Evolutionary conservation across 2,888 invertebrate species (phyloP).

Genomic region (Rutpela maculata): DNA sequence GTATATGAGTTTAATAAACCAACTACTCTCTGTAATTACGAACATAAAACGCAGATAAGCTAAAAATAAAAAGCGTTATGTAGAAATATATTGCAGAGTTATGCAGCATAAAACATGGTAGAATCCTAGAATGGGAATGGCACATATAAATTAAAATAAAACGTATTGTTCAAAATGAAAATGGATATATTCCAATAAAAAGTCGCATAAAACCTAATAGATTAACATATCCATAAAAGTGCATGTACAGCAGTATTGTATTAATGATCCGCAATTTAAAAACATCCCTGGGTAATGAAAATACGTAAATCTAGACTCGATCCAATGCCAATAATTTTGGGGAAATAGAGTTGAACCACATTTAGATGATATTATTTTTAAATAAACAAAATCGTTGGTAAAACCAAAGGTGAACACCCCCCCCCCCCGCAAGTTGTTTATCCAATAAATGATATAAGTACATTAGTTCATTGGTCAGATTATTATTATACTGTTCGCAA

Average conservation of each 20-base stretch:
- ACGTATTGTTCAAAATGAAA: conserved; percentile 4
- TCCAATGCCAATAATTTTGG: too few relatives aligned
- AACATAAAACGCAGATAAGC: neutral
- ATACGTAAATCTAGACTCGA: too few relatives aligned
- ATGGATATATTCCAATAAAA: conserved; percentile 4
- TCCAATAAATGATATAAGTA: too few relatives aligned
- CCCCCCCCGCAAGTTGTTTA: too few relatives aligned
- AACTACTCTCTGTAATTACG: neutral
- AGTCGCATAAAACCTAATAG: neutral
- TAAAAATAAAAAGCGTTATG: neutral
- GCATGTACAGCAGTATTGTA: neutral
- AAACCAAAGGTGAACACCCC: too few relatives aligned
- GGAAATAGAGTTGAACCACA: too few relatives aligned
- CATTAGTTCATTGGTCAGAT: too few relatives aligned
- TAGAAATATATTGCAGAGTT: neutral
- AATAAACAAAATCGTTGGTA: too few relatives aligned
- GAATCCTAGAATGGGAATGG: neutral
- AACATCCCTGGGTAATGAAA: too few relatives aligned
- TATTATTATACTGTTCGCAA: too few relatives aligned
- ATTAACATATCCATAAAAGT: conserved; percentile 19
- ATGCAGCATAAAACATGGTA: neutral
- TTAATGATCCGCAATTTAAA: neutral
- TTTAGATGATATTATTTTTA: too few relatives aligned
- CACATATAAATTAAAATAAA: neutral
- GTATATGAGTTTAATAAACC: neutral